Base-by-base conservation (phyloP, 2,113 vertebrate genomes). In the Megatriorchis doriae region DNA sequence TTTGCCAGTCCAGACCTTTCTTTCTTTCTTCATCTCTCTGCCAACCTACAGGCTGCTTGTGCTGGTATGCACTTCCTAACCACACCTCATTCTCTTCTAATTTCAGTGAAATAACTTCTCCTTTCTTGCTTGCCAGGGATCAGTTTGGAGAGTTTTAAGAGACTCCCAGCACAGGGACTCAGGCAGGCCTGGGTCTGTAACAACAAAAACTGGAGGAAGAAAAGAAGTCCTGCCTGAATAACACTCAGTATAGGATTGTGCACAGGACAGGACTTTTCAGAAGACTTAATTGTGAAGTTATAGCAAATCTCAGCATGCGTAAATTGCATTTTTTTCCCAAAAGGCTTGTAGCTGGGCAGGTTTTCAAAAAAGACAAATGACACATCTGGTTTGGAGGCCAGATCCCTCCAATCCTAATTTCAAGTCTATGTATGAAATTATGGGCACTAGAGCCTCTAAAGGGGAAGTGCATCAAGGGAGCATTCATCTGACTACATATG, bases 281-380 rank as follows among this genome's bases (percentile, higher is more conserved):
- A 85, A 94, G 34, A 53, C 56, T 75, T 90, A 70, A 52, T 14
- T 92, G 42, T 65, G 53, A 88, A 86, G 40, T 53, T 87, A 18
- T 16, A 53, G 38, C 19, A 86, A 86, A 48, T 81, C 16, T 83
- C n/a, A 86, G 23, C 5, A 2, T 50, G 12, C 42, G 26, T 50
- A 90, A 90, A 83, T 62, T 81, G 14, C 16, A 43, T 16, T 86
- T 88, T 86, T 90, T 90, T 50, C 36, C 47, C 32, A 10, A 86
- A 88, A 62, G 53, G 16, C 26, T 62, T 83, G 34, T 86, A 83
- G 34, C 48, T 77, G 36, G 62, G 66, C 27, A 83, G 7, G 32
- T 78, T 92, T 92, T 81, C 14, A 52, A 56, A 88, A 94, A 42
- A 50, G 13, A 81, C 19, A 67, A 95, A 89, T 67, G 21, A 26